A percentile compares a stretch with the other conserved stretches of the same genome.
Evolutionary conservation across 2,797 vertebrate species (phyloP).

Genomic region (Clarias fuscus): DNA sequence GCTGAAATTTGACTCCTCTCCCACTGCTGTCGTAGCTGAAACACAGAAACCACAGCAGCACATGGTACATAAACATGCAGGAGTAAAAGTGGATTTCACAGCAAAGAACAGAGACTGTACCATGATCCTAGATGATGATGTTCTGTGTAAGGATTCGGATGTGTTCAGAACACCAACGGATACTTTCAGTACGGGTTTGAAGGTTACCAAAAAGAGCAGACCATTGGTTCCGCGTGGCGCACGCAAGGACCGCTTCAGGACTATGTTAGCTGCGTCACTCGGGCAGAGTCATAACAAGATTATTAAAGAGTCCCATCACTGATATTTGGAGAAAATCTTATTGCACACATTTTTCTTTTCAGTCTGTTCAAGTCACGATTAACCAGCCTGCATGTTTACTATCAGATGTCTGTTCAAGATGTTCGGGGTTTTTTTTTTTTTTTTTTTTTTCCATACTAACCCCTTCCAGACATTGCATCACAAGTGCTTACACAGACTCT

Average conservation of each 20-base stretch:
- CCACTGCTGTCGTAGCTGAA: background rate
- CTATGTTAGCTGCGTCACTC: conserved; percentile 36
- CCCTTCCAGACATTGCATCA: background rate
- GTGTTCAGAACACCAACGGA: conserved; percentile 38
- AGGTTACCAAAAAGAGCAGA: background rate
- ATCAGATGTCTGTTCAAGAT: background rate
- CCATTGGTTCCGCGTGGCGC: background rate
- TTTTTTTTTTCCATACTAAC: background rate
- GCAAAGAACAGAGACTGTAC: background rate
- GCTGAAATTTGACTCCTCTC: conserved; percentile 43
- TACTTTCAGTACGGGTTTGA: background rate
- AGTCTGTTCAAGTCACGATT: background rate
- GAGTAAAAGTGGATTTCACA: background rate
- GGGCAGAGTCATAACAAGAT: conserved; percentile 36
- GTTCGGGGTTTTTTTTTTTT: too few relatives aligned
- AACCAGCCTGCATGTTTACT: background rate
- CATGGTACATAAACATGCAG: background rate
- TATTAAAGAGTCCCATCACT: conserved; percentile 47
- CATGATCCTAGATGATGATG: background rate
- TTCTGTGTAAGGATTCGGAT: conserved; percentile 4
- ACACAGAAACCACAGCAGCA: background rate
- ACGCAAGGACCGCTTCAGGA: conserved; percentile 36
- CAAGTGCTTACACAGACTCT: background rate
- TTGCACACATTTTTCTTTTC: background rate
- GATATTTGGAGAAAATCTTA: background rate